Base-by-base conservation (phyloP, 2,797 vertebrate genomes). In the Gymnothorax javanicus region DNA sequence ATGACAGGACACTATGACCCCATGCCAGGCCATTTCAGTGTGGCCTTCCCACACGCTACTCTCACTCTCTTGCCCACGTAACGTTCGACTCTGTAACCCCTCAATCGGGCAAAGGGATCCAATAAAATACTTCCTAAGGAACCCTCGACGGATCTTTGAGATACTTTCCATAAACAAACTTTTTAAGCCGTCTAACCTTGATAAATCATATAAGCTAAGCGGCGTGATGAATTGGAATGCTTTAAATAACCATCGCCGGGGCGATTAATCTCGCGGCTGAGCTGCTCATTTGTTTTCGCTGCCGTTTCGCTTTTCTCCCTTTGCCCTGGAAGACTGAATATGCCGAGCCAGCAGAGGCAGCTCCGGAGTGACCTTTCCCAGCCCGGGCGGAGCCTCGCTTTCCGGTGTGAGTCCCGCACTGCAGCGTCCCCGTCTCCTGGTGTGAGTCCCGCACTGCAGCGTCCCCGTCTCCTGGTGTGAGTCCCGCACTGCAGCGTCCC, bases 331-430 rank as follows among this genome's bases (percentile, higher is more conserved):
- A 92, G 84, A 91, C 83, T 89, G 91, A 93, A 93, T 91, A 87
- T 90, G 94, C 94, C 71, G 50, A 85, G 87, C 85, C 84, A 84
- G 86, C 23, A 13, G 60, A 86, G 90, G 88, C 5, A 15, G 52
- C 87, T 93, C 88, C 86, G 88, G 83, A 84, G 88, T 96, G 94
- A 94, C 94, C 95, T 95, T 95, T 94, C 92, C 89, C 88, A 91
- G 90, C 85, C 90, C 92, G 91, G 91, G 90, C 91, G 91, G 91
- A 91, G 91, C 91, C n/a, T n/a, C n/a, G n/a, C n/a, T n/a, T n/a
- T n/a, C 84, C 84, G 50, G 84, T 25, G 62, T 60, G 75, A 85
- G 52, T 84, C 86, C 9, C 91, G 92, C 91, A 89, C 91, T 91
- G 87, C 92, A 93, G 92, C 93, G 94, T 91, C 90, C 93, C 93